Evolutionary conservation across 2,888 invertebrate species (phyloP), one percentile per base, ranked within the genome.

Genomic region (Cremastobaeus sp.): DNA sequence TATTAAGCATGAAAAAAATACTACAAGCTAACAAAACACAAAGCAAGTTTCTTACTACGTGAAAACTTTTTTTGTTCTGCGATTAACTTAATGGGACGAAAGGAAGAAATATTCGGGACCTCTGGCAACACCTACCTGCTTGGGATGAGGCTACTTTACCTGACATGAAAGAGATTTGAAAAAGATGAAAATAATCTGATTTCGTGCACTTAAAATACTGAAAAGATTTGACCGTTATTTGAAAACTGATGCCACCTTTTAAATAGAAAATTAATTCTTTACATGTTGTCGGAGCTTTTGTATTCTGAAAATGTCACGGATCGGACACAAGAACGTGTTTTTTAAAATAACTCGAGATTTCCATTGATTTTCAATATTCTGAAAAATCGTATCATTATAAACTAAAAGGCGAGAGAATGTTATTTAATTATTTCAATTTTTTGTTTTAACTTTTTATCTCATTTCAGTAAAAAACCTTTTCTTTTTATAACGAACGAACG

Each of bases 71-170:
- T 71, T 71, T 64, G 32, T 25, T 50, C n/a, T 6, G 5, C 50
- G 57, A 64, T 71, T 55, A 62, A 54, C 41, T 55, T 70, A 64
- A 71, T 71, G 64, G 70, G 57, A 55, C 50, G 50, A 64, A 57
- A 50, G 64, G 14, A 55, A 57, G 62, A 64, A 71, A 69, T 64
- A 50, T 62, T 71, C 9, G 35, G 37, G n/a, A n/a, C 62, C 62
- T 43, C 57, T 50, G 20, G 70, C 50, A 64, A 71, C 71, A 65
- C 64, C 64, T 71, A 71, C 71, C 71, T 71, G 71, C 50, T 65
- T 54, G 59, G 20, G 17, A 43, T n/a, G 8, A 64, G 47, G 39
- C 65, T 65, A 71, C 32, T 71, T 59, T 41, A 41, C n/a, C 32
- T 12, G 30, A 41, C 20, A 35, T 50, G 17, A 64, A 71, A 57